Base-by-base conservation (phyloP, 2,797 vertebrate genomes). In the Phoxinus dragarum region DNA sequence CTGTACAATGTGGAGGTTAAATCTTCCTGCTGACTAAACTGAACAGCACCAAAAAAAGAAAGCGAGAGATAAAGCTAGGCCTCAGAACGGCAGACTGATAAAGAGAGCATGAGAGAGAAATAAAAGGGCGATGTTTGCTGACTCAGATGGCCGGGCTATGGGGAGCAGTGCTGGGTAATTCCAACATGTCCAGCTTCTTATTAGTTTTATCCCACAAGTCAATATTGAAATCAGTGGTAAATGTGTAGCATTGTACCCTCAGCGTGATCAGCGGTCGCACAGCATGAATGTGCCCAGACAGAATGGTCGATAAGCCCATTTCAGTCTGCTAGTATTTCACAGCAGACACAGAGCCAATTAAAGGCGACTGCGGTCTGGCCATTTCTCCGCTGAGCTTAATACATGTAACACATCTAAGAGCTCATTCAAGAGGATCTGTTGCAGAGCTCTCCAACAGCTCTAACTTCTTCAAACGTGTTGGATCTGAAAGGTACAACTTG, bases 141-240 rank as follows among this genome's bases (percentile, higher is more conserved):
- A 91, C 84, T 91, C 81, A 44, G 77, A 56, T 34, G 66, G 9
- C 88, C 86, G 64, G 86, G 66, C 79, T 76, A 44, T 31, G 84
- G 82, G 66, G 80, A 85, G 82, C 68, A 86, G 82, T 73, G 31
- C 56, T 87, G 82, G 75, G 81, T 83, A 86, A 88, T 83, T 71
- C 80, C 83, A 64, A 73, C 44, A 83, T 88, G 12, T 88, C 76
- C 78, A 80, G 76, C 71, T 87, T 78, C 83, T 92, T 89, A 91
- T 90, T 86, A 82, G 88, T 85, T 91, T 85, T 81, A 84, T 88
- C 89, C 81, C 81, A 27, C 36, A 49, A 79, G 81, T 86, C 87
- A 66, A 89, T 89, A 87, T 86, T 86, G 74, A 85, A 88, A 88
- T 88, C 36, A 27, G 80, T 84, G 80, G 81, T 80, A 87, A 86